Percentiles rank a stretch among this genome's conserved stretches.
phyloP scores from a whole-genome alignment of 2,888 invertebrate species.

The Eugnorisma glareosa region DNA sequence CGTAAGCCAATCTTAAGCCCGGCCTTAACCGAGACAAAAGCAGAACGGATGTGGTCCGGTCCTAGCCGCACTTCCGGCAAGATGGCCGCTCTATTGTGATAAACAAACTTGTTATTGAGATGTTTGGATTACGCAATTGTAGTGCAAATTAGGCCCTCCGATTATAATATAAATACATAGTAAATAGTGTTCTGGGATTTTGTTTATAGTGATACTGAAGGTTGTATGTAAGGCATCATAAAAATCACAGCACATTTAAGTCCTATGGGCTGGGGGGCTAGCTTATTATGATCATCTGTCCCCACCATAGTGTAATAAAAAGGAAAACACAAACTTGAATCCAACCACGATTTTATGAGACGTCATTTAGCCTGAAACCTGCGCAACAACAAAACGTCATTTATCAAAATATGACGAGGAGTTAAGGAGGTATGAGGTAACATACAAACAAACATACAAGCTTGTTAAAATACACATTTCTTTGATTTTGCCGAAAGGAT shows the following conservation, averaged over 20 bases:
- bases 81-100: constrained; percentile 68
- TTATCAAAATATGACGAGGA: neutral
- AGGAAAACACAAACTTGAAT: neutral
- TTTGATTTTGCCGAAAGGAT: neutral
- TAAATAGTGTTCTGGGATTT: constrained; percentile 6
- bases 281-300: neutral
- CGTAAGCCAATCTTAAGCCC: constrained; percentile 66
- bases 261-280: neutral
- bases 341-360: neutral
- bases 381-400: neutral
- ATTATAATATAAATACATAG: constrained; percentile 33
- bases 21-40: constrained; percentile 66
- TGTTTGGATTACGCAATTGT: constrained; percentile 65
- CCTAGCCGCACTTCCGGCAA: constrained; percentile 68
- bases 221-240: neutral
- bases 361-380: neutral
- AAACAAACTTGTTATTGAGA: constrained; percentile 68
- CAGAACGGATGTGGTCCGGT: constrained; percentile 68
- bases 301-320: neutral
- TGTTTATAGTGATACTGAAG: neutral
- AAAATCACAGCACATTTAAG: neutral
- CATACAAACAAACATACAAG: neutral
- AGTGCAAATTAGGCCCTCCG: constrained; percentile 46
- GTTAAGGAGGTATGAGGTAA: neutral
- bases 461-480: neutral